Conservation (phyloP, 2,888 invertebrate genomes). For the Catocala sponsa region DNA sequence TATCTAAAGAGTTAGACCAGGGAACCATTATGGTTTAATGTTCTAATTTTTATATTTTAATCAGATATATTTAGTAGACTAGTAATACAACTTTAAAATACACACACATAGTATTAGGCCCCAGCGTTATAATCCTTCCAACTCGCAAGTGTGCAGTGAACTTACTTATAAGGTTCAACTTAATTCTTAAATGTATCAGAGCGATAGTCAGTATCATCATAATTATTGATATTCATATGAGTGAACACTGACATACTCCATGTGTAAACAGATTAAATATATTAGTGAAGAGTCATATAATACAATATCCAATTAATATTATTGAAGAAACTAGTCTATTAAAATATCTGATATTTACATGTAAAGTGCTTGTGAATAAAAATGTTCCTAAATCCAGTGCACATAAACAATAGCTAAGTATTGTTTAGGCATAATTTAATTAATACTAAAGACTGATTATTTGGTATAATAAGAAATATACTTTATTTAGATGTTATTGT, state of each 20-base stretch:
- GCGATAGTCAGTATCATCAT: too few relatives aligned
- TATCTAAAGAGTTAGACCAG: slow-evolving; percentile 77
- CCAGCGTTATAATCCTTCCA: too few relatives aligned
- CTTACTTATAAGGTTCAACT: too few relatives aligned
- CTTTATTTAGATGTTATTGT: neutral
- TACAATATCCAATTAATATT: too few relatives aligned
- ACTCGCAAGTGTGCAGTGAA: too few relatives aligned
- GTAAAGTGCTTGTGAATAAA: slow-evolving; percentile 7
- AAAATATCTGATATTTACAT: neutral
- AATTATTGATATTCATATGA: too few relatives aligned
- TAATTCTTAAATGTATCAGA: too few relatives aligned
- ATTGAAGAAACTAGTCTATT: neutral
- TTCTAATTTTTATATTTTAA: neutral
- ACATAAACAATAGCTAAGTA: slow-evolving; percentile 30
- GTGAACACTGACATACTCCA: too few relatives aligned
- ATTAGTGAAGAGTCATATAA: too few relatives aligned
- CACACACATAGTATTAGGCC: too few relatives aligned
- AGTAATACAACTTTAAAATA: too few relatives aligned
- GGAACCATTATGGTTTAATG: slow-evolving; percentile 68
- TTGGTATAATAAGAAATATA: slow-evolving; percentile 3
- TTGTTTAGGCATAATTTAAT: slow-evolving; percentile 30
- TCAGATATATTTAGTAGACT: slow-evolving; percentile 1
- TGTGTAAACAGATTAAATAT: too few relatives aligned
- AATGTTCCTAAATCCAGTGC: slow-evolving; percentile 17
- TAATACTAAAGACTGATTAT: slow-evolving; percentile 40